Conservation (phyloP, 2,888 invertebrate species). For the Ceratothoa steindachneri region DNA sequence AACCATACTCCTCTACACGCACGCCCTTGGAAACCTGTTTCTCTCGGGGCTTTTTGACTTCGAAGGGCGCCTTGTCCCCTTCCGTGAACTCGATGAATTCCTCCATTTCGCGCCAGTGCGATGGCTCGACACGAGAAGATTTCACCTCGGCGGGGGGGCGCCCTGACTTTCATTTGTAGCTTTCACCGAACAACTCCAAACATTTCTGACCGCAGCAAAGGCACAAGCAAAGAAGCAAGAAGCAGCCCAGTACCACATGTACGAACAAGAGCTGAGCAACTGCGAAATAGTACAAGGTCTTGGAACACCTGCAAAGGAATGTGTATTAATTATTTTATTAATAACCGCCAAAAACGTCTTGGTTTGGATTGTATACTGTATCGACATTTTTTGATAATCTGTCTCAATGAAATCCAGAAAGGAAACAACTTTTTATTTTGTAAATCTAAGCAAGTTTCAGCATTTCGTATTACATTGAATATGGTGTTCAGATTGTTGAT, state of each 20-base stretch:
- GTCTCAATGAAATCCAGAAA: too few species aligned
- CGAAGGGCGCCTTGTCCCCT: neutral
- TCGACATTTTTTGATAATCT: too few species aligned
- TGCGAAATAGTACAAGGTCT: conserved; percentile 71
- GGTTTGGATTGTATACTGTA: too few species aligned
- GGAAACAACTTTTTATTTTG: too few species aligned
- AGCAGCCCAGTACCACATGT: conserved; percentile 62
- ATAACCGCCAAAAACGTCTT: too few species aligned
- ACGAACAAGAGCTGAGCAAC: conserved; percentile 68
- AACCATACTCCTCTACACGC: neutral
- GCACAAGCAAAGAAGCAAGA: conserved; percentile 61
- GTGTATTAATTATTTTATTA: neutral
- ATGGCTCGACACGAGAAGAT: conserved; percentile 8
- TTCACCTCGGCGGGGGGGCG: conserved; percentile 21
- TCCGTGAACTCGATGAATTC: conserved; percentile 22
- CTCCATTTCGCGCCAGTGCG: conserved; percentile 20
- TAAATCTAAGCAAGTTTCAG: too few species aligned
- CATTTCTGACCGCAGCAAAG: conserved; percentile 67
- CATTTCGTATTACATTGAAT: too few species aligned
- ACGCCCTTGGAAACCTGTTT: neutral
- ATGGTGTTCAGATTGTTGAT: too few species aligned
- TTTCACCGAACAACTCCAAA: conserved; percentile 61
- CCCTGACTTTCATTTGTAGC: conserved; percentile 48
- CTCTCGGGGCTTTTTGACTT: conserved; percentile 3
- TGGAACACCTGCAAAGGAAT: conserved; percentile 54